Evolutionary conservation across 2,797 vertebrate genomes (phyloP).

Genomic region (Distichodus sexfasciatus): DNA sequence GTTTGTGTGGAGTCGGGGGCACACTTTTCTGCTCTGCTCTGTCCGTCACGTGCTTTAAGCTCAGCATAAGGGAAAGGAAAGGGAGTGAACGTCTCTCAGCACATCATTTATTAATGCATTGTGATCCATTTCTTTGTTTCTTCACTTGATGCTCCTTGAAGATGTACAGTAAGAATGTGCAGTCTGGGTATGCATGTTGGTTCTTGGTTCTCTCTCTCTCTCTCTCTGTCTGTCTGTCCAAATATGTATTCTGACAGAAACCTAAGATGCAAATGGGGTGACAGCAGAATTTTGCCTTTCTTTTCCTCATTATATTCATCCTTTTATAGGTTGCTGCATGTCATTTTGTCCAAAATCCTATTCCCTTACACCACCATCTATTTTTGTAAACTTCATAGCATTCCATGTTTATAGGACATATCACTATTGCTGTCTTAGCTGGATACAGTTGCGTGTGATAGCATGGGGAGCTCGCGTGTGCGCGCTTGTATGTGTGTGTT

Average conservation of each 20-base stretch:
- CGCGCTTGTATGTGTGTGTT: no score
- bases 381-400: constrained; percentile 65
- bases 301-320: neutral
- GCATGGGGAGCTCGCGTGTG: no score
- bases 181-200: constrained; percentile 10
- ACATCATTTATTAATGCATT: constrained; percentile 15
- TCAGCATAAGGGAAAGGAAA: neutral
- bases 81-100: constrained; percentile 11
- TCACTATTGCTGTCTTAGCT: constrained; percentile 13
- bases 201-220: neutral
- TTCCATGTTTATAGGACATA: constrained; percentile 62
- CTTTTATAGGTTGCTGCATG: neutral
- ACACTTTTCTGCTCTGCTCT: neutral
- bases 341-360: no score
- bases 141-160: constrained; percentile 20
- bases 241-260: neutral
- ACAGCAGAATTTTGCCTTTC: constrained; percentile 3
- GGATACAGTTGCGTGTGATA: no score
- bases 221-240: neutral
- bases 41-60: neutral
- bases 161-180: constrained; percentile 31
- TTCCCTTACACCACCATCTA: constrained; percentile 17
- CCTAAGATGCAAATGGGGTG: neutral
- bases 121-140: constrained; percentile 36
- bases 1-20: neutral